Percentiles rank a stretch among this genome's conserved stretches.
phyloP scores from a whole-genome alignment of 2,797 vertebrate genomes.

The Lithobates pipiens region DNA sequence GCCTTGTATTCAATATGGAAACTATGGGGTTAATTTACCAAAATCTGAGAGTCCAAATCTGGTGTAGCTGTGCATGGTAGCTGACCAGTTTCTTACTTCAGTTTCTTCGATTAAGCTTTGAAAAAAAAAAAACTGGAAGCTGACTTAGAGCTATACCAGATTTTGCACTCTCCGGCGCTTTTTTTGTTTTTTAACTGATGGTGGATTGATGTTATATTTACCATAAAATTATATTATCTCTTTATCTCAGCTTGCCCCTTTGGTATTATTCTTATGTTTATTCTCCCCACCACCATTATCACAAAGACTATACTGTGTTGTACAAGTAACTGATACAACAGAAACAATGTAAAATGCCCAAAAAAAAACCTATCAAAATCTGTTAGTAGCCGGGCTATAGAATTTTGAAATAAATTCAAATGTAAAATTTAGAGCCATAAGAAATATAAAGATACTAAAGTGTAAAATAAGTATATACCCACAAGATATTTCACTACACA shows the following conservation, averaged over 20 bases:
- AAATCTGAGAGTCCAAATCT: no score
- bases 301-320: background rate
- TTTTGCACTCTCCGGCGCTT: no score
- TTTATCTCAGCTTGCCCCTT: background rate
- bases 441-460: background rate
- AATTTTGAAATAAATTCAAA: background rate
- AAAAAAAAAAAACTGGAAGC: no score
- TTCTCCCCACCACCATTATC: background rate
- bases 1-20: no score
- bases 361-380: background rate
- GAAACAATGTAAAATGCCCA: background rate
- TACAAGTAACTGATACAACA: no score
- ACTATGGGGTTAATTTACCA: no score
- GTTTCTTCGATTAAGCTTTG: no score
- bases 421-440: background rate
- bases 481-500: background rate
- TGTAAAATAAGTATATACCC: background rate
- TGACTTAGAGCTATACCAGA: no score
- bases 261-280: background rate
- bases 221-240: background rate
- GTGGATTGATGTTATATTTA: background rate
- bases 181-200: no score
- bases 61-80: no score
- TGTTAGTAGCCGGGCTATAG: background rate
- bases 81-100: no score